Evolutionary conservation across 2,888 invertebrate genomes (phyloP), one percentile per base, ranked within the genome.

Genomic region (Caenorhabditis sp.): DNA sequence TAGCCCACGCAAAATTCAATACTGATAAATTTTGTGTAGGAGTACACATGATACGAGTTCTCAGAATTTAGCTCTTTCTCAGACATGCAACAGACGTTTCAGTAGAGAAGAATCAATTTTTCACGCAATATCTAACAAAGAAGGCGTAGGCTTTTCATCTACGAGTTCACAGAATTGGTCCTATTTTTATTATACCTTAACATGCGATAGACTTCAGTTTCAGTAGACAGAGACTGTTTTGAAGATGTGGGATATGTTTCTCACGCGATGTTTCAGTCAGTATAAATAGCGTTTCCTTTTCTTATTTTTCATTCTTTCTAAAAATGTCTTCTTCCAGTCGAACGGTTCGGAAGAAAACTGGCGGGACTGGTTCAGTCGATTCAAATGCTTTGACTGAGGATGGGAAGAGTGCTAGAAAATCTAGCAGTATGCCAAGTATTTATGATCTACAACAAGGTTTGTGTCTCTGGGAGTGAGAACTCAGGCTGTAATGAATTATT

Each of bases 371-470:
- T n/a, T 79, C 79, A 0, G 75, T 76, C n/a, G 79, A 79, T 38
- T 75, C 80, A 12, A 66, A 76, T 27, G 69, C 73, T n/a, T 63
- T 72, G 43, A 17, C 62, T 38, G 69, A 65, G 23, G 73, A 77
- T 52, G 66, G 73, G 2, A 70, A 62, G 59, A 53, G 58, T 20
- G 63, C 76, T 2, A 59, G 87, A 25, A 74, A 87, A 20, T 87
- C 84, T 20, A 84, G 84, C 60, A 83, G 83, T 59, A 85, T 87
- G 87, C 87, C 87, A 1, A 86, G 85, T 56, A 83, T 87, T 17
- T 82, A 76, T 59, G 85, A 85, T 56, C 31, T 76, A 20, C 70
- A 70, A 25, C 76, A 79, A 75, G 77, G 79, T 79, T 27, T 17
- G 14, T n/a, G 5, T 4, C 1, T 14, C 8, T 8, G 8, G 21